Evolutionary conservation across 2,888 invertebrate species (phyloP).

Genomic region (Heliconius sara): DNA sequence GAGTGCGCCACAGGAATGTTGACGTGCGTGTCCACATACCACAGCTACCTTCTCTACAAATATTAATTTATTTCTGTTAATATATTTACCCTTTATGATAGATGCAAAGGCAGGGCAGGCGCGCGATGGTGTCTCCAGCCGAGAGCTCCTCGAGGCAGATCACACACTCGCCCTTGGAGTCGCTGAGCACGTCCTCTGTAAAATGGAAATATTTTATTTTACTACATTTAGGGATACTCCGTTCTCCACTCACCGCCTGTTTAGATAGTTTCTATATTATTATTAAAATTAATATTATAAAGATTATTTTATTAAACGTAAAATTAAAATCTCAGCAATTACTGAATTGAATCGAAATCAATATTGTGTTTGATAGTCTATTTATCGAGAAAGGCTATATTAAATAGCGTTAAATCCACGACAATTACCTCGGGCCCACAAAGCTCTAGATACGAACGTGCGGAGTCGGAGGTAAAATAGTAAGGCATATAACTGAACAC

Average conservation of each 20-base stretch:
- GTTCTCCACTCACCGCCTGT: neutral
- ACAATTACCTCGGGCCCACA: too few species aligned
- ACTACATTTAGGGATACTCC: neutral
- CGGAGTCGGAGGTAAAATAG: too few species aligned
- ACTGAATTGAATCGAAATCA: neutral
- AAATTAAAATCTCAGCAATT: neutral
- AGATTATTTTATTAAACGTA: neutral
- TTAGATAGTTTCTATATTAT: neutral
- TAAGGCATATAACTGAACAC: too few species aligned
- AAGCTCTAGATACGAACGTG: too few species aligned
- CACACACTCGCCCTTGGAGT: slow-evolving; percentile 99
- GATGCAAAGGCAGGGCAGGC: slow-evolving; percentile 99
- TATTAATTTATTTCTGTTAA: too few species aligned
- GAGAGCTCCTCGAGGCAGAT: slow-evolving; percentile 99
- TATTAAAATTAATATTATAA: too few species aligned
- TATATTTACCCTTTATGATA: slow-evolving; percentile 95
- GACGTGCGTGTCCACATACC: too few species aligned
- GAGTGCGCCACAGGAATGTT: too few species aligned
- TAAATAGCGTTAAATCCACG: too few species aligned
- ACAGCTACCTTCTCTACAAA: too few species aligned
- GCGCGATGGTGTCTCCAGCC: slow-evolving; percentile 98
- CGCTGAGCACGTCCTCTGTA: slow-evolving; percentile 97
- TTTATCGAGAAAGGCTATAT: neutral
- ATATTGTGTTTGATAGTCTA: neutral
- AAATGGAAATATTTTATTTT: slow-evolving; percentile 42